Percentiles rank a stretch among this genome's conserved stretches.
Evolutionary conservation across 2,888 invertebrate species (phyloP).

Genomic region (Nebria salina): DNA sequence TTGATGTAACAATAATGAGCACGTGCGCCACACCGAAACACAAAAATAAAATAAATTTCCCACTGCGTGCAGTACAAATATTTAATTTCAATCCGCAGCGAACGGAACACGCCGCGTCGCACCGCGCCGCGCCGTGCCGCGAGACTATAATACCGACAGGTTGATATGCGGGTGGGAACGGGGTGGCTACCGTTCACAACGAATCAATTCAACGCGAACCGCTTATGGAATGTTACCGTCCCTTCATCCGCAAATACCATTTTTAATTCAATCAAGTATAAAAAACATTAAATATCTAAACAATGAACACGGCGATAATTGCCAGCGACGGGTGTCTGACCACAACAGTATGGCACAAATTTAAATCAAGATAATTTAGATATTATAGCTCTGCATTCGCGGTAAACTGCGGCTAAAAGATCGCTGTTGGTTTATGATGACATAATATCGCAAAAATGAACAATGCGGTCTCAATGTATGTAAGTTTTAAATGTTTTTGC

Average conservation of each 20-base stretch:
- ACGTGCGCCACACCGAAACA: constrained; percentile 31
- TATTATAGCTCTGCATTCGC: neutral
- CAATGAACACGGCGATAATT: constrained; percentile 1
- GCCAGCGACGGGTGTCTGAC: neutral
- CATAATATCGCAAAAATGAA: neutral
- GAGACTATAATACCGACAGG: neutral
- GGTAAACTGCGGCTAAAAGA: neutral
- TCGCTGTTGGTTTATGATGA: neutral
- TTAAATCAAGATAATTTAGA: constrained; percentile 1
- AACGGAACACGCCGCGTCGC: neutral
- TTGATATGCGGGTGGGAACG: neutral
- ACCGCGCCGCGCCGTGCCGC: neutral
- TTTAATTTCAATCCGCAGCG: constrained; percentile 25
- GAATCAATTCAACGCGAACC: neutral
- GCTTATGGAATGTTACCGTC: constrained; percentile 10
- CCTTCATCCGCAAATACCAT: neutral
- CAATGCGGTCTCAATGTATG: neutral
- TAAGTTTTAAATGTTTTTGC: neutral
- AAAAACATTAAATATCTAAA: constrained; percentile 10
- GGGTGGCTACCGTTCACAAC: neutral
- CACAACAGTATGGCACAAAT: neutral
- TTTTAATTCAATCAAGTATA: constrained; percentile 13
- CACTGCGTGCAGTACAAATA: constrained; percentile 26
- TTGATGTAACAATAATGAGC: neutral
- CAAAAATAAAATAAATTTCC: constrained; percentile 27